Conservation (phyloP, 2,888 invertebrate species). For the Brachypalpus laphriformis region DNA sequence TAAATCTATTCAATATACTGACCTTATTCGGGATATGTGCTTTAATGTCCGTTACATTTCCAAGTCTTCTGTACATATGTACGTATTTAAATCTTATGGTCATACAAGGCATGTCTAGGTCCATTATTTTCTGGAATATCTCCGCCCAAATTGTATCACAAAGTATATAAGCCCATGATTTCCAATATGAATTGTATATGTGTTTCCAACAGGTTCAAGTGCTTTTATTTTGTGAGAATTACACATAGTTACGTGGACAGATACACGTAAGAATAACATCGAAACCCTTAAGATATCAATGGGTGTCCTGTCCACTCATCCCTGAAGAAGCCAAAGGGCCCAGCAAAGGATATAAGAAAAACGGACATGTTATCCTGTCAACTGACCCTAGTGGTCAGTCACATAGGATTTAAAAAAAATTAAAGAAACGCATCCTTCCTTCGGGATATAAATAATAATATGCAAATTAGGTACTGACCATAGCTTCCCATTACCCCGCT, state of each 20-base stretch:
- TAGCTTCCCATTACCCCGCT: constrained; percentile 67
- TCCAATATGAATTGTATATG: neutral
- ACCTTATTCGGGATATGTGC: constrained; percentile 21
- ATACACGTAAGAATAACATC: constrained; percentile 61
- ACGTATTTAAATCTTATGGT: neutral
- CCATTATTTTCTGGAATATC: constrained; percentile 7
- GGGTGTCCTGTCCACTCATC: constrained; percentile 69
- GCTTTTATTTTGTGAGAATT: constrained; percentile 74
- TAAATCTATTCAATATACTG: neutral
- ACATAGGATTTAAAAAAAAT: constrained; percentile 7
- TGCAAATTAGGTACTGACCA: constrained; percentile 72
- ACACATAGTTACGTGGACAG: constrained; percentile 69
- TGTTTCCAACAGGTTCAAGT: constrained; percentile 51
- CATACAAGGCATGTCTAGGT: neutral
- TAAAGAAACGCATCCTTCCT: constrained; percentile 12
- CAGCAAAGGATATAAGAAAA: constrained; percentile 12
- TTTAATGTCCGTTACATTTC: constrained; percentile 40
- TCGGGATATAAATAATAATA: constrained; percentile 67
- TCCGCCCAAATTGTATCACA: constrained; percentile 50
- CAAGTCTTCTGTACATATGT: neutral
- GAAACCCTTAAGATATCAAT: constrained; percentile 55
- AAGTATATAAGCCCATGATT: neutral
- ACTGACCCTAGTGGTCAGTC: constrained; percentile 67
- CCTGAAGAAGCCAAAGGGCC: constrained; percentile 61
- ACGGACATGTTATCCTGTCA: constrained; percentile 64